These are phyloP conservation scores for Hydrolagus colliei DNA, from an alignment of 2,797 vertebrate genomes.

Conservation along the genomic window DNA sequence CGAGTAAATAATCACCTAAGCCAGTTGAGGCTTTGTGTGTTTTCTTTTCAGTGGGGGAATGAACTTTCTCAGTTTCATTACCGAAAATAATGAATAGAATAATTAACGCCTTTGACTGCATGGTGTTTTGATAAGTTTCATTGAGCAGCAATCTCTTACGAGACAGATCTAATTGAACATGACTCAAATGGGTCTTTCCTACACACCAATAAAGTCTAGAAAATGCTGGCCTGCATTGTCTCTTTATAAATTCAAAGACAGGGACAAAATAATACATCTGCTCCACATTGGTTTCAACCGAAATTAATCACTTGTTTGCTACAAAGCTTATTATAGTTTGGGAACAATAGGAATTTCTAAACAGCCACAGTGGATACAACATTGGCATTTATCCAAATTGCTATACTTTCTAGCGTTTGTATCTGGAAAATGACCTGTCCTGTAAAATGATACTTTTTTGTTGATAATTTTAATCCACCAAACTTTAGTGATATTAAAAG, in stretches of 20 bases:
- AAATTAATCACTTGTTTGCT: slow-evolving; percentile 18
- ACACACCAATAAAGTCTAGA: not conserved
- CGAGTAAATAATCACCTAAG: slow-evolving; percentile 33
- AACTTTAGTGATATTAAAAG: not conserved
- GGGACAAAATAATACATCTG: slow-evolving; percentile 10
- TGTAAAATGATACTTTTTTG: not conserved
- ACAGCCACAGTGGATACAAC: not conserved
- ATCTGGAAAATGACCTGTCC: not conserved
- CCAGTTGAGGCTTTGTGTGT: slow-evolving; percentile 27
- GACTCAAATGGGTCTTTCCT: slow-evolving; percentile 4
- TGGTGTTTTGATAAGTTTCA: not conserved
- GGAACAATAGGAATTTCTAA: not conserved
- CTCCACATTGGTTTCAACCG: not conserved
- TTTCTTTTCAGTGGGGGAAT: slow-evolving; percentile 34
- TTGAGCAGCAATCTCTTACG: not conserved
- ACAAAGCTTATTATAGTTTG: not conserved
- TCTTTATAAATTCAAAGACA: slow-evolving; percentile 21
- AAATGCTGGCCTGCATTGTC: not conserved
- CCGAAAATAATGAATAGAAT: slow-evolving; percentile 10
- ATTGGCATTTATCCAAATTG: not conserved
- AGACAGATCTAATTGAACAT: slow-evolving; percentile 13
- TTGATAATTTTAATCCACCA: not conserved
- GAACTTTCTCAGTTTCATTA: not conserved
- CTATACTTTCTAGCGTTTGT: not conserved
- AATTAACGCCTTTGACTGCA: slow-evolving; percentile 6